phyloP scores from a whole-genome alignment of 1,140 invertebrate species.

The Lepidurus couesii region DNA sequence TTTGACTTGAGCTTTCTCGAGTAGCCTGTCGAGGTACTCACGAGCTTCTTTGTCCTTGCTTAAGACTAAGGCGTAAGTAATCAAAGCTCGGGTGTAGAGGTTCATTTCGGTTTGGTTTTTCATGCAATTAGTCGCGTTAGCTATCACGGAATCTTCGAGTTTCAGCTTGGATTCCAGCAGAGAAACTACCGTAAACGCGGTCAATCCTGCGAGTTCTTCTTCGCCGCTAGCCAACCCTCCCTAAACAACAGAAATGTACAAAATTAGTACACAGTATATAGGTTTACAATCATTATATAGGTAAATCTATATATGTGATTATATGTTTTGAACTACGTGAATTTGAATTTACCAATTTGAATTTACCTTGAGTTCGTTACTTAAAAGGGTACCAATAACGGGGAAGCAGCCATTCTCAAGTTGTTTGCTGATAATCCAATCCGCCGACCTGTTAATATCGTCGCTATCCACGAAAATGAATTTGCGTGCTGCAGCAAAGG shows the following conservation, averaged over 20 bases:
- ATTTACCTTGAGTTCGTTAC: constrained; percentile 30
- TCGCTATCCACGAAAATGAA: constrained; percentile 60
- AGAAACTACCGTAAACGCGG: constrained; percentile 61
- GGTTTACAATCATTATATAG: background rate
- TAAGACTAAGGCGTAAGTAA: constrained; percentile 56
- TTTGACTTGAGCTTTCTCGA: constrained; percentile 35
- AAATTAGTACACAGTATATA: background rate
- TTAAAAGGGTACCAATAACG: constrained; percentile 40
- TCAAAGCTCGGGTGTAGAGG: constrained; percentile 45
- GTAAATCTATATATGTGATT: too few species aligned
- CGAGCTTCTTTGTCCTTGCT: constrained; percentile 38
- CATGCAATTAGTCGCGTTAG: background rate
- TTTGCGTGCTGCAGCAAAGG: constrained; percentile 57
- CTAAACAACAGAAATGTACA: background rate
- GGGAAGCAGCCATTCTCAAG: constrained; percentile 53
- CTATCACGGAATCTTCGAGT: constrained; percentile 40
- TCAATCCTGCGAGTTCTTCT: constrained; percentile 52
- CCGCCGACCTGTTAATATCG: constrained; percentile 43
- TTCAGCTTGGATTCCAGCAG: constrained; percentile 49
- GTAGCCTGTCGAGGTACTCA: constrained; percentile 35
- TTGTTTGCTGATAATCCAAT: constrained; percentile 49
- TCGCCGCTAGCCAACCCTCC: constrained; percentile 51
- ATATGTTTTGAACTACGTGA: too few species aligned
- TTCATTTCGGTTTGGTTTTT: background rate
- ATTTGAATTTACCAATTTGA: background rate